A percentile compares a stretch with the other conserved stretches of the same genome.
Conservation (phyloP, 1,140 invertebrate species). For the Drosophila nigromelanica region DNA sequence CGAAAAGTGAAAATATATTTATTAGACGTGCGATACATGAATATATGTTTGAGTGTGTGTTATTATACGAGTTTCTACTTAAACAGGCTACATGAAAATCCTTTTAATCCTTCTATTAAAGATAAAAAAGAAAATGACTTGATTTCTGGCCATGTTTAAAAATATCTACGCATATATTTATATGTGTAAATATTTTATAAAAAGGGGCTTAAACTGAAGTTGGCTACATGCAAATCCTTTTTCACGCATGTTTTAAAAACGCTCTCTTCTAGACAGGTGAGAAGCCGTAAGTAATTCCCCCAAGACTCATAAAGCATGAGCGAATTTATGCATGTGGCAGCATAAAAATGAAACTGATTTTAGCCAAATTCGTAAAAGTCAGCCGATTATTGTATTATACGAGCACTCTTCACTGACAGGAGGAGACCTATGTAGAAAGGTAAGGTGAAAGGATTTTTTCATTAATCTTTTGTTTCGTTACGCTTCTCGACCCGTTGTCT, state of each 20-base stretch:
- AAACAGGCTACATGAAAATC: neutral
- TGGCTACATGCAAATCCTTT: slow-evolving; percentile 44
- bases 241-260: slow-evolving; percentile 11
- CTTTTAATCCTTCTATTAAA: neutral
- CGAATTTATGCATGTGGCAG: slow-evolving; percentile 43
- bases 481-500: neutral
- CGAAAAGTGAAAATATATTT: no score
- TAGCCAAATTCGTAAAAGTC: slow-evolving; percentile 3
- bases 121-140: neutral
- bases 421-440: slow-evolving; percentile 15
- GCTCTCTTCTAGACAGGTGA: slow-evolving; percentile 28
- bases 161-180: slow-evolving; percentile 1
- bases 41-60: neutral
- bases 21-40: no score
- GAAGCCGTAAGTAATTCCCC: slow-evolving; percentile 45
- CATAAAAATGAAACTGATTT: slow-evolving; percentile 46
- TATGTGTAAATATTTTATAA: neutral
- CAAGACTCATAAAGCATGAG: slow-evolving; percentile 50
- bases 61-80: neutral
- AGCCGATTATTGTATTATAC: slow-evolving; percentile 3
- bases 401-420: neutral
- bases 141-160: neutral
- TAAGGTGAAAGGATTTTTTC: slow-evolving; percentile 28
- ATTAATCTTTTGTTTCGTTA: slow-evolving; percentile 15
- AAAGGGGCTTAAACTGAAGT: neutral